These are phyloP conservation scores for Leptosomus discolor DNA, from an alignment of 2,113 vertebrate species.

Conservation along the genomic window DNA sequence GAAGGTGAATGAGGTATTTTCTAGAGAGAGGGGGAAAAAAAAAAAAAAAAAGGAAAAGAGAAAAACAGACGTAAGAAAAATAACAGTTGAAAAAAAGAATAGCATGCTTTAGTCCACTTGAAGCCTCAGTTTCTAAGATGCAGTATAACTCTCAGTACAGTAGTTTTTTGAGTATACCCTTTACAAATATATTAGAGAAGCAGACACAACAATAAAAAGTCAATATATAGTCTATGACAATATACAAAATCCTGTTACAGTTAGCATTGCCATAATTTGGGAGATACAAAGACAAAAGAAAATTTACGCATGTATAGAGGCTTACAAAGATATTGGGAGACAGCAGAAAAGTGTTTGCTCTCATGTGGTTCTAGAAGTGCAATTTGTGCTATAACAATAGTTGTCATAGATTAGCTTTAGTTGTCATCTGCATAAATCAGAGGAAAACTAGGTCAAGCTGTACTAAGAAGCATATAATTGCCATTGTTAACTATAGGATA, in stretches of 20 bases:
- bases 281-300: neutral
- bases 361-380: neutral
- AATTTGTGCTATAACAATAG: neutral
- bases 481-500: neutral
- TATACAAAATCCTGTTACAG: neutral
- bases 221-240: neutral
- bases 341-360: neutral
- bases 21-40: too few relatives aligned
- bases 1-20: neutral
- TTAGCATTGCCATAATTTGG: neutral
- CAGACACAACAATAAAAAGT: neutral
- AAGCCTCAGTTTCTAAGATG: neutral
- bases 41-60: neutral
- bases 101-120: neutral
- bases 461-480: constrained; percentile 9
- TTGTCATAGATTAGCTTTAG: neutral
- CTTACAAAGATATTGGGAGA: neutral
- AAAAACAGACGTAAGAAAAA: neutral
- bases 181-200: neutral
- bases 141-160: neutral
- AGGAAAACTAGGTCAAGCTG: constrained; percentile 30
- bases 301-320: neutral
- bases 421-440: constrained; percentile 14
- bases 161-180: neutral
- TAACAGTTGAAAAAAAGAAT: neutral